Percentiles rank a stretch among this genome's conserved stretches.
Conservation (phyloP, 2,888 invertebrate genomes). For the Epiperipatus broadwayi region DNA sequence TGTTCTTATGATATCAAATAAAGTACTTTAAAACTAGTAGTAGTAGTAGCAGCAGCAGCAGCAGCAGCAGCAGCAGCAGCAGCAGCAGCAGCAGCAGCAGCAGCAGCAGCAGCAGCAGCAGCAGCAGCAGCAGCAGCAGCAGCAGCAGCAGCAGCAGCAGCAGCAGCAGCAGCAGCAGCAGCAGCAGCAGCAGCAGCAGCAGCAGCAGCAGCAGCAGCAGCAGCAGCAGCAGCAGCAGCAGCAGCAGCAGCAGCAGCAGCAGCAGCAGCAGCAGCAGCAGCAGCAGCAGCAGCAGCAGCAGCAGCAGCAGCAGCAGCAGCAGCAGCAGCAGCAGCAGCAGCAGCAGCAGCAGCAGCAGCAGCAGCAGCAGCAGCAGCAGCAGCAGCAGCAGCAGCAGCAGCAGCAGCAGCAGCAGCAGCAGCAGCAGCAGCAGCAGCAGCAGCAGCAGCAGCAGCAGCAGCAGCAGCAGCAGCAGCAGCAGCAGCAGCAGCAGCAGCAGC, state of each 20-base stretch:
- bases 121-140: constrained; percentile 12
- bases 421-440: constrained; percentile 7
- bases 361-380: constrained; percentile 11
- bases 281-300: constrained; percentile 11
- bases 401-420: constrained; percentile 7
- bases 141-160: constrained; percentile 12
- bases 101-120: constrained; percentile 12
- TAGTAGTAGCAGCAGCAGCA: constrained; percentile 6
- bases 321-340: constrained; percentile 12
- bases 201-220: constrained; percentile 10
- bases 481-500: constrained; percentile 12
- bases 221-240: constrained; percentile 9
- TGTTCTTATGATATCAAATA: too few species aligned
- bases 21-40: too few species aligned
- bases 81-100: constrained; percentile 12
- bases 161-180: constrained; percentile 11
- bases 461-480: constrained; percentile 12
- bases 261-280: constrained; percentile 9
- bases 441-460: constrained; percentile 12
- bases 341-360: constrained; percentile 11
- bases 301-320: constrained; percentile 10
- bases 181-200: constrained; percentile 11
- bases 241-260: constrained; percentile 11
- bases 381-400: constrained; percentile 1
- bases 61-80: constrained; percentile 7